Percentiles rank a stretch among this genome's conserved stretches.
Conservation (phyloP, 2,797 vertebrate species). For the Perodicticus potto region DNA sequence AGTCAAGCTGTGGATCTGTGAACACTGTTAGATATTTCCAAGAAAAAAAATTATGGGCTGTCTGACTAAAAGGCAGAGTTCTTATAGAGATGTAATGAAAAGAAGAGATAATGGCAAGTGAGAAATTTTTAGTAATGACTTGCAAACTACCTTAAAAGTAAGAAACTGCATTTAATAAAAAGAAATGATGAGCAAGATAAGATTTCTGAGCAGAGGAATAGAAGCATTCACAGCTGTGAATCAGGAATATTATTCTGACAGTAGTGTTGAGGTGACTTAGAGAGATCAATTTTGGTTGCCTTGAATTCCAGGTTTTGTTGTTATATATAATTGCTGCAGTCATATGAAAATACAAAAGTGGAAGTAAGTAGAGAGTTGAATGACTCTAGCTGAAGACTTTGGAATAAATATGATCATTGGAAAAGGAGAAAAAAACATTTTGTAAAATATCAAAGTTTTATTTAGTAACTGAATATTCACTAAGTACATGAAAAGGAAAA, state of each 20-base stretch:
- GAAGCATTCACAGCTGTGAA: neutral
- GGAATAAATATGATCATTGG: neutral
- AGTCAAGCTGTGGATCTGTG: neutral
- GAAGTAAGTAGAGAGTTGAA: neutral
- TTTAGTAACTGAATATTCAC: slow-evolving; percentile 32
- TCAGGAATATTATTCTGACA: neutral
- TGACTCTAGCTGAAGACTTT: neutral
- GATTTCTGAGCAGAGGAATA: neutral
- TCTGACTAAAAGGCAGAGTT: neutral
- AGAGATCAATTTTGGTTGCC: neutral
- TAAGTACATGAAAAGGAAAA: neutral
- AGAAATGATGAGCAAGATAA: neutral
- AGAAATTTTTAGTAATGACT: neutral
- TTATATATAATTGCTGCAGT: neutral
- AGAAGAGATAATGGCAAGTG: neutral
- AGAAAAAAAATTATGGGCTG: neutral
- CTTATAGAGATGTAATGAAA: neutral
- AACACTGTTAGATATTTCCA: neutral
- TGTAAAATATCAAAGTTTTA: neutral
- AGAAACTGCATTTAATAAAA: neutral
- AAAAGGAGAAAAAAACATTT: neutral
- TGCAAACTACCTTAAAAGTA: neutral
- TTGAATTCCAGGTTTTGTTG: neutral
- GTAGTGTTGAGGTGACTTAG: neutral
- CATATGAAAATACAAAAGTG: neutral